Conservation (phyloP, 2,113 vertebrate species). For the Nibea albiflora region DNA sequence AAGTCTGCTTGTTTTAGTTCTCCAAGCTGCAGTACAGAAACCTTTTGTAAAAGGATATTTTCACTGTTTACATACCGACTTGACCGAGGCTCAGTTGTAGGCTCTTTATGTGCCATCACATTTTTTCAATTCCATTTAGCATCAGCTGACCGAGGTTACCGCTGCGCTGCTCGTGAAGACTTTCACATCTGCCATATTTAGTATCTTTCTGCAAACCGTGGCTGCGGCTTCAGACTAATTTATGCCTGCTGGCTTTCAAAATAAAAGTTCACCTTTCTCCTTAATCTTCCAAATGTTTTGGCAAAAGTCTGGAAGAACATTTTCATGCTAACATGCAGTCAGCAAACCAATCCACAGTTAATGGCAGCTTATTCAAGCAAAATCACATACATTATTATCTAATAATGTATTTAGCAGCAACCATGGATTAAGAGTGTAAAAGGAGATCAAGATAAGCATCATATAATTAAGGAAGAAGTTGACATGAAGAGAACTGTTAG, state of each 20-base stretch:
- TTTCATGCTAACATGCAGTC: neutral
- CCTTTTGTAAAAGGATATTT: neutral
- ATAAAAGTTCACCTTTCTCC: neutral
- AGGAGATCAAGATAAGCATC: neutral
- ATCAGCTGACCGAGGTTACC: neutral
- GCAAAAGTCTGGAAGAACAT: neutral
- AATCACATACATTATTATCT: neutral
- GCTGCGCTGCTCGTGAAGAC: neutral
- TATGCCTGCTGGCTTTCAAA: neutral
- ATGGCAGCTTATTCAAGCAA: neutral
- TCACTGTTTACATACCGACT: neutral
- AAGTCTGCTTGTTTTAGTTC: neutral
- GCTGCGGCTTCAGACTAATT: neutral
- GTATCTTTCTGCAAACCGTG: neutral
- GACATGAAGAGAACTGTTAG: neutral
- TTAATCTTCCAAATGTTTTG: neutral
- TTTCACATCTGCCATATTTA: constrained; percentile 19
- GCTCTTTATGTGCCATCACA: neutral
- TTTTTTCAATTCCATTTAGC: constrained; percentile 4
- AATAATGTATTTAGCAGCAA: constrained; percentile 12
- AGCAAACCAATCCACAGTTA: neutral
- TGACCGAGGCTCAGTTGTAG: neutral
- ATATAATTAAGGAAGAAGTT: neutral
- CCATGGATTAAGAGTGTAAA: neutral
- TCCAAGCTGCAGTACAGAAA: neutral